A percentile compares a stretch with the other conserved stretches of the same genome.
phyloP scores from a whole-genome alignment of 2,797 vertebrate species.

The Tiaroga cobitis region DNA sequence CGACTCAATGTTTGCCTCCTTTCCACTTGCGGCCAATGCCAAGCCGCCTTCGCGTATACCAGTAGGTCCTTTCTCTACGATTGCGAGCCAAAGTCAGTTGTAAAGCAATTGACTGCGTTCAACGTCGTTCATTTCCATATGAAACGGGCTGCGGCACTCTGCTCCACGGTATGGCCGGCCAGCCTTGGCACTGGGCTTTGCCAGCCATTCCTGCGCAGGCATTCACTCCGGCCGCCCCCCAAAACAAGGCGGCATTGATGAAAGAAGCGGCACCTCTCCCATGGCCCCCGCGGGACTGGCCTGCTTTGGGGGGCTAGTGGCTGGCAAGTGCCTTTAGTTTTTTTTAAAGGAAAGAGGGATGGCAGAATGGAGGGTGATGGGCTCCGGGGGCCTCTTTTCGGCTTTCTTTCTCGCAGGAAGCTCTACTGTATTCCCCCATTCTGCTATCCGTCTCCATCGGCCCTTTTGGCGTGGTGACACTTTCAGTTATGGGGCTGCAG shows the following conservation, averaged over 20 bases:
- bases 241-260: constrained; percentile 76
- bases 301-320: constrained; percentile 64
- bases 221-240: constrained; percentile 69
- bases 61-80: constrained; percentile 65
- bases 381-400: constrained; percentile 48
- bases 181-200: constrained; percentile 70
- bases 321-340: constrained; percentile 65
- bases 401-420: constrained; percentile 63
- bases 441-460: constrained; percentile 64
- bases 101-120: constrained; percentile 85
- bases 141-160: constrained; percentile 80
- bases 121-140: constrained; percentile 85
- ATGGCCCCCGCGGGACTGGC: constrained; percentile 66
- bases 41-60: constrained; percentile 36
- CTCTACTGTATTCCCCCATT: constrained; percentile 66
- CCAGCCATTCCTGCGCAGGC: constrained; percentile 72
- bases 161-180: constrained; percentile 74
- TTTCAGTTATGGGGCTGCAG: constrained; percentile 75
- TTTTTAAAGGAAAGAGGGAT: constrained; percentile 56
- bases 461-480: constrained; percentile 71
- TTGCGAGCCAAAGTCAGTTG: constrained; percentile 84
- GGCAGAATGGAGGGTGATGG: constrained; percentile 48
- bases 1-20: constrained; percentile 64
- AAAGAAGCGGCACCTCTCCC: constrained; percentile 72
- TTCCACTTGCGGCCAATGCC: constrained; percentile 54